Evolutionary conservation across 1,140 invertebrate genomes (phyloP), one percentile per base, ranked within the genome.

Genomic region (Drosophila auraria): DNA sequence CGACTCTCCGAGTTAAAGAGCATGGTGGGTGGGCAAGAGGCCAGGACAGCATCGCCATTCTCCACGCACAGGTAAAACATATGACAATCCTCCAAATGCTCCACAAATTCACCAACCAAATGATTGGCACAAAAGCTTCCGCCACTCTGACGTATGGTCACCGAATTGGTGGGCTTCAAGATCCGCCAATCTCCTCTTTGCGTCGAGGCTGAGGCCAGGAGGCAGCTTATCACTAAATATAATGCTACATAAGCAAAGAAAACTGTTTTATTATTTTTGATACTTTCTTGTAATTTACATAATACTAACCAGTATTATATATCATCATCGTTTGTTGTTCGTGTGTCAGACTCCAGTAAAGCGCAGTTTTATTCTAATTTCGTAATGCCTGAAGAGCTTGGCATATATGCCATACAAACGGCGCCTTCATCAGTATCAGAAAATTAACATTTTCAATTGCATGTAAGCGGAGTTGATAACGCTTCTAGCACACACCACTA

Each of bases 381-480:
- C 65, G 81, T 82, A 72, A 81, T 71, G 75, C 49, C 59, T 12
- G 15, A 23, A 51, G 82, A 90, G 61, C 82, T 82, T 74, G 70
- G 50, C 70, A 84, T 90, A 89, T 87, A 83, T 74, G 76, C 68
- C 51, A 74, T 17, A 54, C 17, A 71, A 51, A 60, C 44, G 53
- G 23, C 57, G 66, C 64, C 61, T 60, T 49, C 27, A 27, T 33
- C 81, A 75, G 54, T 84, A 87, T 87, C 83, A 87, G 84, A 81
- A 81, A 87, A 87, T 87, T 87, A 87, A 81, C 81, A 87, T 87
- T 89, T 87, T 89, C 77, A 71, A 80, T 61, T 71, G 73, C 83
- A 62, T 87, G 83, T 87, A 53, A 42, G 47, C 42, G 54, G 38
- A 36, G 38, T 78, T 57, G 83, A 87, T 87, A 87, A 87, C 81